A percentile compares a stretch with the other conserved stretches of the same genome.
These are phyloP conservation scores for Drosophila multiciliata DNA, from an alignment of 2,888 invertebrate species.

Conservation along the genomic window DNA sequence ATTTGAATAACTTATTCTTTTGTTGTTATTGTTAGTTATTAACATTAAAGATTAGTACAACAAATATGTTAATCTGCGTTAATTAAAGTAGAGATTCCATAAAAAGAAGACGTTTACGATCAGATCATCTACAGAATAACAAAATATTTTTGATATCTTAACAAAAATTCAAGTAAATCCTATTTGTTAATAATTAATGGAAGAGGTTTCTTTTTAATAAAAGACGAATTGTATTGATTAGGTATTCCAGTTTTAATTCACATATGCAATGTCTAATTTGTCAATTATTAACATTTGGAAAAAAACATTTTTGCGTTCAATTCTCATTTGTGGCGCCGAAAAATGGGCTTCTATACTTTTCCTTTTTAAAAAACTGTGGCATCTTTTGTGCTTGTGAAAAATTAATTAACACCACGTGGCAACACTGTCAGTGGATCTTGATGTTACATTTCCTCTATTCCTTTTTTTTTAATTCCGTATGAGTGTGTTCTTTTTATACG, in stretches of 20 bases:
- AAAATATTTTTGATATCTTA: neutral
- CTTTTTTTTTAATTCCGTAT: slow-evolving; percentile 1
- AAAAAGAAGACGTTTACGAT: neutral
- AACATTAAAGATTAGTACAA: neutral
- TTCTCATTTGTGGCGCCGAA: slow-evolving; percentile 3
- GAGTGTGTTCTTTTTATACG: slow-evolving; percentile 7
- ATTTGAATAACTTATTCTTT: neutral
- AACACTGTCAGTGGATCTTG: slow-evolving; percentile 68
- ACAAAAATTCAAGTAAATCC: neutral
- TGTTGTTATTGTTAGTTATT: neutral
- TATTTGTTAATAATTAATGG: neutral
- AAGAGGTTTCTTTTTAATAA: neutral
- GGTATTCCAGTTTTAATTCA: neutral
- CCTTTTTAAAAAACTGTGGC: slow-evolving; percentile 41
- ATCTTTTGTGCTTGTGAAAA: slow-evolving; percentile 48
- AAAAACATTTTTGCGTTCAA: neutral
- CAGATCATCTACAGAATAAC: neutral
- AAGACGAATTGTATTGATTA: neutral
- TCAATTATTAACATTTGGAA: neutral
- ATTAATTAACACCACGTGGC: slow-evolving; percentile 72
- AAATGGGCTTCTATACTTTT: slow-evolving; percentile 20
- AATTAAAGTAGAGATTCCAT: neutral
- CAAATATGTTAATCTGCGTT: neutral
- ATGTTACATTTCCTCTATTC: slow-evolving; percentile 43
- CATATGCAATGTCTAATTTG: neutral